Evolutionary conservation across 2,113 vertebrate species (phyloP).

Genomic region (Eudyptes chrysolophus): DNA sequence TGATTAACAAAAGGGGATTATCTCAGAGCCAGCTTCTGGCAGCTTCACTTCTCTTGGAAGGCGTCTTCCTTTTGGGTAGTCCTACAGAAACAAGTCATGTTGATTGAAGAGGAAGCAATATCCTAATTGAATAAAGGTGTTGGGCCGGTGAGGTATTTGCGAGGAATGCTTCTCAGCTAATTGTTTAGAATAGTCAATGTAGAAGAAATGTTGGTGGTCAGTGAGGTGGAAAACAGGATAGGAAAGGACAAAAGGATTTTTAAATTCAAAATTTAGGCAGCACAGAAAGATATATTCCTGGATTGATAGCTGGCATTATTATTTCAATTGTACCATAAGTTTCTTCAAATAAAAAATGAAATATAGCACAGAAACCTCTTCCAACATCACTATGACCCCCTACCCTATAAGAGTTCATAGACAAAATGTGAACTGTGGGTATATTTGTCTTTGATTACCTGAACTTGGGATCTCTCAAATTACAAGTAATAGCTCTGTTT

Average conservation of each 20-base stretch:
- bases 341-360: not conserved
- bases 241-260: conserved; percentile 25
- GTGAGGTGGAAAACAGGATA: conserved; percentile 33
- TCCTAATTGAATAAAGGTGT: not conserved
- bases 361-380: not conserved
- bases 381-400: not conserved
- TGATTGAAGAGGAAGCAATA: not conserved
- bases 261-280: not conserved
- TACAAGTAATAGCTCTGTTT: not conserved
- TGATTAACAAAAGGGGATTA: not conserved
- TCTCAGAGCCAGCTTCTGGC: not conserved
- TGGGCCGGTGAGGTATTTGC: not conserved
- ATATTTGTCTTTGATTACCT: not conserved
- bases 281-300: not conserved
- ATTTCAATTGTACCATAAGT: not conserved
- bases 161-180: conserved; percentile 32
- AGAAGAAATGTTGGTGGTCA: not conserved
- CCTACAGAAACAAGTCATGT: not conserved
- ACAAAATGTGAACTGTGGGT: not conserved
- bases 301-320: not conserved
- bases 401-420: not conserved
- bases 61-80: not conserved
- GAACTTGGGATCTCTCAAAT: not conserved
- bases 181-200: conserved; percentile 1
- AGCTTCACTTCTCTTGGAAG: not conserved